Evolutionary conservation across 2,113 vertebrate genomes (phyloP), one percentile per base, ranked within the genome.

Genomic region (Sorex fumeus): DNA sequence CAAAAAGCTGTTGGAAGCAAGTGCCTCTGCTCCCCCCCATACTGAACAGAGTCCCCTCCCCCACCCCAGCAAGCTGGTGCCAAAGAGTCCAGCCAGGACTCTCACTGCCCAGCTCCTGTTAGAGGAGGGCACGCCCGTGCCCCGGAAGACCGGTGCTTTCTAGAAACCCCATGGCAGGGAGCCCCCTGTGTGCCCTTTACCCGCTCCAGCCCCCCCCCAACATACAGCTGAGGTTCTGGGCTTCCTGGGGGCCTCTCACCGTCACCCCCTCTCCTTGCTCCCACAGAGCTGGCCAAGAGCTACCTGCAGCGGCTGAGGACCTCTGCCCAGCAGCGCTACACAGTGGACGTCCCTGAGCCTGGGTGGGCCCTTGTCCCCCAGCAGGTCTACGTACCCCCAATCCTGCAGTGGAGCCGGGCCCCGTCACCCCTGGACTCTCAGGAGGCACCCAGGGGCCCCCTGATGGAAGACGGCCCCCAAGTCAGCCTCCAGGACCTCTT

Each of bases 401-500:
- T 98, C 83, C 96, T 98, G 23, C 96, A 45, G 0, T 96, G 96
- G 91, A 95, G 92, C 88, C 98, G 95, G 95, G 50, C 69, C 15
- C 69, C 93, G 0, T 96, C 76, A 25, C 16, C 96, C 3, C 97
- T 98, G 16, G 97, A 96, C 45, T 67, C 96, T 28, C 97, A 94
- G 86, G 50, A 95, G 23, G 96, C 94, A 2, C 66, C 69, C 4
- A 90, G 95, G 30, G 81, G 79, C 62, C 50, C 77, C 4, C 92
- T 95, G 36, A 23, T 76, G 18, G 98, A 98, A 11, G 98, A 97
- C 3, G 94, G 90, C 13, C 8, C 21, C 1, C 98, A 98, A 0
- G 3, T 98, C 91, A 97, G 97, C 8, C 82, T 99, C 89, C 97
- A 96, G 1, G 98, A 97, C 16, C 98, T 99, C 71, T 97, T 99